Percentiles rank a stretch among this genome's conserved stretches.
Evolutionary conservation across 2,888 invertebrate species (phyloP).

Genomic region (Ceratothoa steindachneri): DNA sequence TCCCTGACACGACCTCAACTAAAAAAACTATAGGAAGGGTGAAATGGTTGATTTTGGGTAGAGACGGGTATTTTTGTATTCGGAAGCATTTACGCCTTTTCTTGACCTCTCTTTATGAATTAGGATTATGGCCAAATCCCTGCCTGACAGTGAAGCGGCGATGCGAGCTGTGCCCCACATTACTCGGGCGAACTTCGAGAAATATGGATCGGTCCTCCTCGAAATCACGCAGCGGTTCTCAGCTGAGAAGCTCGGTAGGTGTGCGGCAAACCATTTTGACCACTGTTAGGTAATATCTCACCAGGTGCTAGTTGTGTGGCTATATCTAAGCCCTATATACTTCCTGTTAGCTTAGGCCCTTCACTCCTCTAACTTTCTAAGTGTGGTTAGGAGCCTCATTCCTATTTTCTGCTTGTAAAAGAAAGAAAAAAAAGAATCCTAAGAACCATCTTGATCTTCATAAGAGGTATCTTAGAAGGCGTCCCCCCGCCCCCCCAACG

Average conservation of each 20-base stretch:
- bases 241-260: slow-evolving; percentile 40
- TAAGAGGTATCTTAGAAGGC: too few species aligned
- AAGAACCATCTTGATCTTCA: too few species aligned
- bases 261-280: not conserved
- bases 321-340: too few species aligned
- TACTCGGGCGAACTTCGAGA: slow-evolving; percentile 58
- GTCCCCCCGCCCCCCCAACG: too few species aligned
- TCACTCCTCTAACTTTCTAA: not conserved
- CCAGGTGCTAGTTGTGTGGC: too few species aligned
- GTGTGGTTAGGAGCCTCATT: not conserved
- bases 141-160: slow-evolving; percentile 56
- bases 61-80: not conserved
- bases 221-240: slow-evolving; percentile 39
- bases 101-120: not conserved
- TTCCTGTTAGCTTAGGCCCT: not conserved
- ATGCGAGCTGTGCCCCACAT: slow-evolving; percentile 81
- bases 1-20: too few species aligned
- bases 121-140: slow-evolving; percentile 32
- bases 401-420: not conserved
- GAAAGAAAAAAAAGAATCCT: too few species aligned
- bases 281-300: not conserved
- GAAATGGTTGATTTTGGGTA: too few species aligned
- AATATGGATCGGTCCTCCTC: slow-evolving; percentile 42
- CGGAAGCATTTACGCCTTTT: not conserved
- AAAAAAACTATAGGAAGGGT: too few species aligned